Conservation (phyloP, 1,140 invertebrate species). For the Hydropsyche tenuis region DNA sequence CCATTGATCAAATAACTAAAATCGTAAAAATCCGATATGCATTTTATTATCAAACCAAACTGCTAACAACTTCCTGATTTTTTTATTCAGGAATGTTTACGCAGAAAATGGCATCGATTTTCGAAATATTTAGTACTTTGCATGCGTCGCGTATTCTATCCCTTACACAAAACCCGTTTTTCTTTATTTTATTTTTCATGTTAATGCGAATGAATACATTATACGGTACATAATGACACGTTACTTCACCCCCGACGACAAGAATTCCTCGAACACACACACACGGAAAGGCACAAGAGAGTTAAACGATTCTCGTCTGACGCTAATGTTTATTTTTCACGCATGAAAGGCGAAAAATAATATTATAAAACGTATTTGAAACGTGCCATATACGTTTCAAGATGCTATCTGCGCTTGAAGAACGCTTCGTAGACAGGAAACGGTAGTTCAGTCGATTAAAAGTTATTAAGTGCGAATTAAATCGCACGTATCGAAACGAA, state of each 20-base stretch:
- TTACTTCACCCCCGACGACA: slow-evolving; percentile 4
- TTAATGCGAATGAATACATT: slow-evolving; percentile 44
- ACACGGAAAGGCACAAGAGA: background rate
- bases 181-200: slow-evolving; percentile 28
- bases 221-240: slow-evolving; percentile 30
- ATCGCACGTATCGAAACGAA: slow-evolving; percentile 8
- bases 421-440: slow-evolving; percentile 13
- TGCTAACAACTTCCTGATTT: no score
- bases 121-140: slow-evolving; percentile 26
- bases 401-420: background rate
- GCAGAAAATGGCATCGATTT: slow-evolving; percentile 11
- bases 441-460: slow-evolving; percentile 21
- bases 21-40: no score
- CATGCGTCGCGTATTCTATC: background rate
- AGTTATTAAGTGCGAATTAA: slow-evolving; percentile 12
- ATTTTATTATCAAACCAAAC: no score
- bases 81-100: background rate
- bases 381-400: no score
- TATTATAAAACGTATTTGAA: no score
- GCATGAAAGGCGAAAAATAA: no score
- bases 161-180: slow-evolving; percentile 3
- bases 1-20: no score
- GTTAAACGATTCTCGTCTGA: no score
- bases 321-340: no score
- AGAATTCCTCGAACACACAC: slow-evolving; percentile 19